A percentile compares a stretch with the other conserved stretches of the same genome.
Evolutionary conservation across 2,888 invertebrate species (phyloP).

Genomic region (Leptinotarsa haldemani): DNA sequence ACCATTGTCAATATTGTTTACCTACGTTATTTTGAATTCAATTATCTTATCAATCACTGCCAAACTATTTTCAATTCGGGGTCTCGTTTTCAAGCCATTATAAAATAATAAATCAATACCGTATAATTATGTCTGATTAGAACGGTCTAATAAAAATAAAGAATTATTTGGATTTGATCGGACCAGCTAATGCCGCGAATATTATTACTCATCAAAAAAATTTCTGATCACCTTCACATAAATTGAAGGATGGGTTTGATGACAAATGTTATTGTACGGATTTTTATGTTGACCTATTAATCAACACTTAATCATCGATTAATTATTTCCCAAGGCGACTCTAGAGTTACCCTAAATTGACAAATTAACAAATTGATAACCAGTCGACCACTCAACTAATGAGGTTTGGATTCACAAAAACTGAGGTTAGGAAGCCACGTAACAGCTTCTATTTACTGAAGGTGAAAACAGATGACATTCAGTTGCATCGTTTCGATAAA

Average conservation of each 20-base stretch:
- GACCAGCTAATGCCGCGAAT: constrained; percentile 1
- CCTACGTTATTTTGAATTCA: background rate
- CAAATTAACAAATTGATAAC: background rate
- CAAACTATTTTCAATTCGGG: background rate
- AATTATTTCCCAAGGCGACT: constrained; percentile 5
- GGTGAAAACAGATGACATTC: background rate
- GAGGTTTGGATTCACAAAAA: background rate
- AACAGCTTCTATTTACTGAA: background rate
- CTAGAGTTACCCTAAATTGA: constrained; percentile 7
- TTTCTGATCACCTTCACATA: constrained; percentile 11
- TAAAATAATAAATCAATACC: constrained; percentile 7
- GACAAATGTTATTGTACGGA: constrained; percentile 10
- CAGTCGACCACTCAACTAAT: background rate
- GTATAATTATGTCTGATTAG: constrained; percentile 7
- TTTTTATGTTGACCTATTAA: background rate
- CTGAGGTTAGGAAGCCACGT: background rate
- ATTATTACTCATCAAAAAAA: constrained; percentile 14
- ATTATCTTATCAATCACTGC: constrained; percentile 20
- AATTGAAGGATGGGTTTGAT: constrained; percentile 9
- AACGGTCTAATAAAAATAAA: constrained; percentile 11
- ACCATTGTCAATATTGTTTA: constrained; percentile 10
- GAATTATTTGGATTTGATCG: background rate
- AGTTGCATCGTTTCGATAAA: background rate
- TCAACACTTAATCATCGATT: constrained; percentile 2
- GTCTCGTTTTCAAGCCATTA: background rate